These are phyloP conservation scores for Drosophila rhopaloa DNA, from an alignment of 1,140 invertebrate species.

Conservation along the genomic window DNA sequence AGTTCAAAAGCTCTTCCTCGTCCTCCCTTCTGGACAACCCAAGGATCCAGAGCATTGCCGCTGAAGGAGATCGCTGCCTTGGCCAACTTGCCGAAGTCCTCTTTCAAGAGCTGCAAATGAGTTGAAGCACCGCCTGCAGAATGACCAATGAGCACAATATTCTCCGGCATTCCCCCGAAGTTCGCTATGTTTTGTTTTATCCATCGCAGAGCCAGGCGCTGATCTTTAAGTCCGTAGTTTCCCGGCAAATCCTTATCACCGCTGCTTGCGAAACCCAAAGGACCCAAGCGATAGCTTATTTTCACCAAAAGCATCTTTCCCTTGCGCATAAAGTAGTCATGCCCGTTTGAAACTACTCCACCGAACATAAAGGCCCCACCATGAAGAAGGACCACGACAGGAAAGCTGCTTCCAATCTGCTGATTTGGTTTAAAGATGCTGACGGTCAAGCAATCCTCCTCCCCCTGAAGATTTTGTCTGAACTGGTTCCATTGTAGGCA, in stretches of 20 bases:
- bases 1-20: conserved; percentile 86
- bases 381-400: conserved; percentile 86
- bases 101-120: conserved; percentile 88
- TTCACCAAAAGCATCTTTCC: conserved; percentile 87
- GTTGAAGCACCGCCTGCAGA: conserved; percentile 87
- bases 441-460: conserved; percentile 83
- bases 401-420: conserved; percentile 37
- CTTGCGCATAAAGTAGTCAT: conserved; percentile 86
- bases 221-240: conserved; percentile 77
- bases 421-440: conserved; percentile 80
- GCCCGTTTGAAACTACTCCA: conserved; percentile 84
- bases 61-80: conserved; percentile 64
- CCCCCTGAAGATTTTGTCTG: conserved; percentile 38
- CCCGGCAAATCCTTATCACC: conserved; percentile 54
- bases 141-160: conserved; percentile 84
- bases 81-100: conserved; percentile 50
- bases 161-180: conserved; percentile 90
- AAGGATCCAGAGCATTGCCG: conserved; percentile 66
- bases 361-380: conserved; percentile 85
- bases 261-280: conserved; percentile 85
- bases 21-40: conserved; percentile 85
- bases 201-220: conserved; percentile 60
- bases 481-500: conserved; percentile 70
- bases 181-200: conserved; percentile 39
- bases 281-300: conserved; percentile 88